Evolutionary conservation across 2,797 vertebrate species (phyloP), one percentile per base, ranked within the genome.

Genomic region (Tenualosa thibaudeaui): DNA sequence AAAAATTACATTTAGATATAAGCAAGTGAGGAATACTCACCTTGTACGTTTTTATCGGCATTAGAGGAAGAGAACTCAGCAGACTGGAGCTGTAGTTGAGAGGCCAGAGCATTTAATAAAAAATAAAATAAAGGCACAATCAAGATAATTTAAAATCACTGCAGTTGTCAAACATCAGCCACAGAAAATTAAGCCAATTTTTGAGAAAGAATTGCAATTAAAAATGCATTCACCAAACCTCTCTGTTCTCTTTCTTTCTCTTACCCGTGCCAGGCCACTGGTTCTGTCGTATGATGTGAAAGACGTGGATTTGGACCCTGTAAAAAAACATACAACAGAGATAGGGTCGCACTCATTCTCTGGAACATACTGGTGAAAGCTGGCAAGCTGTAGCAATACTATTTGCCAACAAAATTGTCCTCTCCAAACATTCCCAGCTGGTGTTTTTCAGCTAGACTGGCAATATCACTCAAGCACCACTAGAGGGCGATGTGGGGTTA

Each of bases 1-100:
- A 49, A 49, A 49, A 49, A 49, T 4, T 1, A 4, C 46, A 46
- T 46, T 3, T 8, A 49, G 10, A 12, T 51, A 51, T 51, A 51
- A 51, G 31, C 2, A 0, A 2, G 26, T 84, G 31, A 1, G 22
- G 24, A 3, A 17, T 3, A 37, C 95, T 91, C 86, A 98, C 97
- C 96, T 89, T 95, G 89, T 0, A 93, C 91, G 37, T 91, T 86
- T 83, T 94, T 95, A 81, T 97, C 95, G 0, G 91, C 94, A 81
- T 93, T 92, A 0, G 93, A 92, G 0, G 95, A 92, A 92, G 94
- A 93, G 89, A 98, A 97, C 87, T 98, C 97, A 22, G 96, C 93
- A 0, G 97, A 98, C 92, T 95, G 96, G 82, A 98, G 96, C 97
- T 98, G 90, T 8, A 85, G 51, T 19, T 31, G 0, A 31, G 31